Evolutionary conservation across 1,140 invertebrate species (phyloP).

Genomic region (Brachionus manjavacas): DNA sequence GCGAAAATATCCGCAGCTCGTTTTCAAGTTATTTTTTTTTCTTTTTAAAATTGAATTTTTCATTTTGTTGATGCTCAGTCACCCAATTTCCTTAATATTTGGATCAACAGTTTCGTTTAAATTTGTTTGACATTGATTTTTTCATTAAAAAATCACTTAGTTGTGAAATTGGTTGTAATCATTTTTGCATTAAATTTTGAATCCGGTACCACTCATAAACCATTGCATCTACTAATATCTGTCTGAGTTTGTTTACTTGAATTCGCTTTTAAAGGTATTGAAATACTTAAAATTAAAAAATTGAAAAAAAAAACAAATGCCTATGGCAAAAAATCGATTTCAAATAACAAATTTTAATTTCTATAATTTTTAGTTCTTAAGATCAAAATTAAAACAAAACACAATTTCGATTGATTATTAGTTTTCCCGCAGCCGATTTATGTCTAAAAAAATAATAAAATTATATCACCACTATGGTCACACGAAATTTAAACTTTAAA

Average conservation of each 20-base stretch:
- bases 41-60: neutral
- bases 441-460: neutral
- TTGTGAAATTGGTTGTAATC: neutral
- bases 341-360: neutral
- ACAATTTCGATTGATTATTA: neutral
- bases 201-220: neutral
- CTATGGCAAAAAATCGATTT: neutral
- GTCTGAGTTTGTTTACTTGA: neutral
- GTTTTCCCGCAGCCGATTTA: neutral
- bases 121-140: neutral
- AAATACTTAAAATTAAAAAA: neutral
- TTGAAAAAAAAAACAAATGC: neutral
- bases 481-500: no score
- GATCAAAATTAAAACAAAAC: neutral
- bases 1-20: neutral
- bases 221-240: neutral
- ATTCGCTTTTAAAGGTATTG: neutral
- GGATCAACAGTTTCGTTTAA: neutral
- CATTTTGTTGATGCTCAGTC: neutral
- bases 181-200: neutral
- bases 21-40: neutral
- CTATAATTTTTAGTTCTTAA: neutral
- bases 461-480: no score
- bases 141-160: neutral
- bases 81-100: neutral